These are phyloP conservation scores for Drosophila neotestacea DNA, from an alignment of 2,888 invertebrate species.

Conservation along the genomic window DNA sequence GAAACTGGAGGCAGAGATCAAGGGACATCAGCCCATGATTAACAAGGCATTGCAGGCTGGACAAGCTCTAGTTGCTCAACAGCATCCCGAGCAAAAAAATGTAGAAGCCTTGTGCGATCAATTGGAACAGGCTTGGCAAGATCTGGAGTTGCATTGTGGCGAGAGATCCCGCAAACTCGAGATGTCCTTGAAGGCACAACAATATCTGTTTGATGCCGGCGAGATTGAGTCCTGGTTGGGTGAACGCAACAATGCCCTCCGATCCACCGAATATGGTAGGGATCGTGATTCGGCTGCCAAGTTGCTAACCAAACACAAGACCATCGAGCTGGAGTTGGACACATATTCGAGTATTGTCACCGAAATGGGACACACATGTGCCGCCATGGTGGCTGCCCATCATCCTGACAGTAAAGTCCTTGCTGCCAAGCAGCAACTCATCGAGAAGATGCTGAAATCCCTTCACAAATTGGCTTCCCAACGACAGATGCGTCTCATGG, in stretches of 20 bases:
- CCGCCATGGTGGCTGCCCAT: slow-evolving; percentile 91
- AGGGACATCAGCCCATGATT: slow-evolving; percentile 93
- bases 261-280: slow-evolving; percentile 94
- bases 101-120: slow-evolving; percentile 91
- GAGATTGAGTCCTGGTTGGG: slow-evolving; percentile 97
- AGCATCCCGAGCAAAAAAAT: slow-evolving; percentile 92
- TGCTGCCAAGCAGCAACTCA: slow-evolving; percentile 90
- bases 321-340: slow-evolving; percentile 94
- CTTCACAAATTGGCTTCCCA: slow-evolving; percentile 92
- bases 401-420: slow-evolving; percentile 95
- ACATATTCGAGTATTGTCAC: slow-evolving; percentile 96
- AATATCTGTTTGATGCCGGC: slow-evolving; percentile 95
- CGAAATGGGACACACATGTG: slow-evolving; percentile 96
- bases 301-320: slow-evolving; percentile 97
- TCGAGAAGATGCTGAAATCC: slow-evolving; percentile 92
- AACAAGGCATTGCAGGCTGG: slow-evolving; percentile 94
- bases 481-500: slow-evolving; percentile 94
- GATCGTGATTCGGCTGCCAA: slow-evolving; percentile 96
- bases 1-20: slow-evolving; percentile 95
- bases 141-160: slow-evolving; percentile 89
- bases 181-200: slow-evolving; percentile 94
- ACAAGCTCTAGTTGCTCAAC: slow-evolving; percentile 89
- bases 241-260: slow-evolving; percentile 93
- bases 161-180: slow-evolving; percentile 92
- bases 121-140: slow-evolving; percentile 90